Conservation (phyloP, 2,888 invertebrate species). For the Seira ritae region DNA sequence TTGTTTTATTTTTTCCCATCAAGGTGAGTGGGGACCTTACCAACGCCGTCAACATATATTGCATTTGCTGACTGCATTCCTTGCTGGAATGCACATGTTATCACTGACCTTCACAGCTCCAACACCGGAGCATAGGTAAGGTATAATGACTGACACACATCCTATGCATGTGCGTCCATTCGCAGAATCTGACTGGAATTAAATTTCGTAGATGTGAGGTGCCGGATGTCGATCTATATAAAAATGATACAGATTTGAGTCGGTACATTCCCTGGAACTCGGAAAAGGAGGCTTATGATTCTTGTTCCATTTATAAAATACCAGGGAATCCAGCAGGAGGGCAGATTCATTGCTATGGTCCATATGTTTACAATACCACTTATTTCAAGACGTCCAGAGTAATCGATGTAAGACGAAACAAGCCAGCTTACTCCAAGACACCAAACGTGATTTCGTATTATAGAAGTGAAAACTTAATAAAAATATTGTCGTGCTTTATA, state of each 20-base stretch:
- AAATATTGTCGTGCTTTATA: constrained; percentile 76
- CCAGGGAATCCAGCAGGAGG: too few relatives aligned
- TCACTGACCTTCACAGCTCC: constrained; percentile 67
- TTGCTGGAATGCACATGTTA: constrained; percentile 72
- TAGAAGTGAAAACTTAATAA: too few relatives aligned
- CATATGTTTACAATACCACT: constrained; percentile 84
- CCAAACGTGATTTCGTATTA: too few relatives aligned
- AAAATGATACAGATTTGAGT: constrained; percentile 14
- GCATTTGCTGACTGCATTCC: constrained; percentile 49
- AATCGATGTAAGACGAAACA: constrained; percentile 78
- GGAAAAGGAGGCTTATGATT: neutral
- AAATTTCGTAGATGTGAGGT: neutral
- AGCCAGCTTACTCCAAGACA: neutral
- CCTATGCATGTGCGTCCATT: neutral
- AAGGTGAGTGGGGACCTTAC: neutral
- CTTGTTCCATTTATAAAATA: too few relatives aligned
- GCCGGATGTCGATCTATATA: neutral
- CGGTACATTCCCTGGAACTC: neutral
- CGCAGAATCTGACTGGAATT: neutral
- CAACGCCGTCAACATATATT: neutral
- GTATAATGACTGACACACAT: neutral
- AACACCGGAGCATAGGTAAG: constrained; percentile 63
- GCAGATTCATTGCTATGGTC: constrained; percentile 73
- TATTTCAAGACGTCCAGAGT: constrained; percentile 85
- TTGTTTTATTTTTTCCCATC: neutral